phyloP scores from a whole-genome alignment of 2,888 invertebrate species.

The Diarsia brunnea region DNA sequence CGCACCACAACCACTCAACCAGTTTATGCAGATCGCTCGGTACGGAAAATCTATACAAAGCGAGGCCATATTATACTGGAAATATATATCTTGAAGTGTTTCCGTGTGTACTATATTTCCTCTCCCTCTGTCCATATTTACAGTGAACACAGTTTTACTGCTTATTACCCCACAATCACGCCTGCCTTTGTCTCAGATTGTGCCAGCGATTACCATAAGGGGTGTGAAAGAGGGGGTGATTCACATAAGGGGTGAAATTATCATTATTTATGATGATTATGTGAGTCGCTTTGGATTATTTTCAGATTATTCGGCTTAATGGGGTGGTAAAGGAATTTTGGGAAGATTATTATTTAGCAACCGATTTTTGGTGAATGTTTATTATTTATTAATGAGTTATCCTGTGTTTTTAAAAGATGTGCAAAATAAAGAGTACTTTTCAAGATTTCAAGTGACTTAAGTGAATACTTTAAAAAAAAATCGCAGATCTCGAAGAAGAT shows the following conservation, averaged over 20 bases:
- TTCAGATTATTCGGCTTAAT: constrained; percentile 9
- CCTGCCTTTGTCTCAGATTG: constrained; percentile 40
- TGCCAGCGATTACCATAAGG: constrained; percentile 41
- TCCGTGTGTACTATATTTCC: neutral
- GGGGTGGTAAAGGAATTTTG: neutral
- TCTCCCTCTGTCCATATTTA: constrained; percentile 11
- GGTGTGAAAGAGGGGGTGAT: constrained; percentile 14
- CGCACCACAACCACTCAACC: too few relatives aligned
- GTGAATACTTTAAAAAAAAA: too few relatives aligned
- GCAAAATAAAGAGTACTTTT: too few relatives aligned
- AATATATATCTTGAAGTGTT: too few relatives aligned
- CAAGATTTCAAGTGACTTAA: too few relatives aligned
- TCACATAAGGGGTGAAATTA: constrained; percentile 37
- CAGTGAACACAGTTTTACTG: constrained; percentile 42
- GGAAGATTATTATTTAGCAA: neutral
- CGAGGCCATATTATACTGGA: too few relatives aligned
- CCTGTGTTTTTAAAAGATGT: too few relatives aligned
- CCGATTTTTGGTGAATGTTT: neutral
- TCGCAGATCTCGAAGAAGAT: too few relatives aligned
- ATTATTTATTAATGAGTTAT: neutral
- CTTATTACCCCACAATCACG: constrained; percentile 28
- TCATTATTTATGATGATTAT: constrained; percentile 52
- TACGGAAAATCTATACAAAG: too few relatives aligned
- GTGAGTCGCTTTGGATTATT: constrained; percentile 18
- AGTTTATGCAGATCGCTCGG: too few relatives aligned